A percentile compares a stretch with the other conserved stretches of the same genome.
These are phyloP conservation scores for Gadopsis marmoratus DNA, from an alignment of 2,797 vertebrate genomes.

Conservation along the genomic window DNA sequence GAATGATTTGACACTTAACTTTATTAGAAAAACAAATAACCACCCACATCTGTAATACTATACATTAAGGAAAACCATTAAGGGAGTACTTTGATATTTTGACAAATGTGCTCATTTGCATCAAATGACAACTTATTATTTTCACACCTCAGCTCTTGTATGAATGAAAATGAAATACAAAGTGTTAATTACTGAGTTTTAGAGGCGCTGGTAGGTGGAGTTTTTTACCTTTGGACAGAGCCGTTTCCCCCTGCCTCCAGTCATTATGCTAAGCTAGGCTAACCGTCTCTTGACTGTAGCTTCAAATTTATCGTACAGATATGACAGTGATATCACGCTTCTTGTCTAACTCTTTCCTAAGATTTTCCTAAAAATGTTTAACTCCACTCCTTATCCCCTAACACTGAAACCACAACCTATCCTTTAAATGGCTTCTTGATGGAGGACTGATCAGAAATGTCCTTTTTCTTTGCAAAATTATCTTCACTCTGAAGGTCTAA, in stretches of 20 bases:
- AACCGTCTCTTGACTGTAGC: not conserved
- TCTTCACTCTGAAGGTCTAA: not conserved
- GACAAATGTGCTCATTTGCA: not conserved
- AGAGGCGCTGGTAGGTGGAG: not conserved
- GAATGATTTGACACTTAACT: no score
- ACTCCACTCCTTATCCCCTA: not conserved
- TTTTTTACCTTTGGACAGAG: not conserved
- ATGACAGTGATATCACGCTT: not conserved
- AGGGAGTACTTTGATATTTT: not conserved
- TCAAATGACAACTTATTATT: not conserved
- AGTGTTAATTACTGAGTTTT: not conserved
- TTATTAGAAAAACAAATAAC: not conserved
- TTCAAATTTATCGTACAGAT: not conserved
- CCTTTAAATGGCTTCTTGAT: not conserved
- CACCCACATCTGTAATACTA: not conserved
- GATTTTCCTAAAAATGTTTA: not conserved
- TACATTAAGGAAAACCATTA: not conserved
- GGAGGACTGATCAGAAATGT: not conserved
- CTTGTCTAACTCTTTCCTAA: not conserved
- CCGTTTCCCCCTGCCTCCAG: not conserved
- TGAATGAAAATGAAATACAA: not conserved
- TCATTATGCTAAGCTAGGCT: not conserved
- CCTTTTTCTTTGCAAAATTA: not conserved
- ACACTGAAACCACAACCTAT: not conserved
- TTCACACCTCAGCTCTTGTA: not conserved